Percentiles rank a stretch among this genome's conserved stretches.
Conservation (phyloP, 2,113 vertebrate species). For the Atractosteus spatula region DNA sequence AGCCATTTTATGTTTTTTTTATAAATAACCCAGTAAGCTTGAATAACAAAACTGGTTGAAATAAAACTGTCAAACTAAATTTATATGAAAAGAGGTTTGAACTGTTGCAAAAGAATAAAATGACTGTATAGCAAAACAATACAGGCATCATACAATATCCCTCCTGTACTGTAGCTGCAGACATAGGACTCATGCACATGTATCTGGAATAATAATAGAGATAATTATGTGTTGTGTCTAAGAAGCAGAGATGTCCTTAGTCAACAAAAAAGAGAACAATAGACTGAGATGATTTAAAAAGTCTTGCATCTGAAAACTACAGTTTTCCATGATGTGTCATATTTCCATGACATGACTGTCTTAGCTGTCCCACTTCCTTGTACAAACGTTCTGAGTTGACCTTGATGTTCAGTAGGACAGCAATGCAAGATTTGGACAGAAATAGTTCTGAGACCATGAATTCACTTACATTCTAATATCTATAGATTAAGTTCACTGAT, state of each 20-base stretch:
- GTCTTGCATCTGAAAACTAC: not conserved
- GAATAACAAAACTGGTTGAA: too few relatives aligned
- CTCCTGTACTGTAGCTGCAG: not conserved
- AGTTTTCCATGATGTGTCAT: not conserved
- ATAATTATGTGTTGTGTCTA: conserved; percentile 6
- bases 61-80: too few relatives aligned
- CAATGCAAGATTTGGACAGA: too few relatives aligned
- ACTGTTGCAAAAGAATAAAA: not conserved
- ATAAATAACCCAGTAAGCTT: too few relatives aligned
- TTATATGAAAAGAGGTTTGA: too few relatives aligned
- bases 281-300: not conserved
- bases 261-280: not conserved
- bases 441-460: too few relatives aligned
- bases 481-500: too few relatives aligned
- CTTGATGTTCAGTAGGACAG: too few relatives aligned
- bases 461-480: too few relatives aligned
- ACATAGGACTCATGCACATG: not conserved
- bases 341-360: not conserved
- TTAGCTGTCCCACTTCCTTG: too few relatives aligned
- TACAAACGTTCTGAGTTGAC: too few relatives aligned
- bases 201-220: not conserved
- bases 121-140: not conserved
- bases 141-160: not conserved
- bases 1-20: too few relatives aligned
- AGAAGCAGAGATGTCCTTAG: not conserved